Conservation (phyloP, 2,797 vertebrate species). For the Coreius guichenoti region DNA sequence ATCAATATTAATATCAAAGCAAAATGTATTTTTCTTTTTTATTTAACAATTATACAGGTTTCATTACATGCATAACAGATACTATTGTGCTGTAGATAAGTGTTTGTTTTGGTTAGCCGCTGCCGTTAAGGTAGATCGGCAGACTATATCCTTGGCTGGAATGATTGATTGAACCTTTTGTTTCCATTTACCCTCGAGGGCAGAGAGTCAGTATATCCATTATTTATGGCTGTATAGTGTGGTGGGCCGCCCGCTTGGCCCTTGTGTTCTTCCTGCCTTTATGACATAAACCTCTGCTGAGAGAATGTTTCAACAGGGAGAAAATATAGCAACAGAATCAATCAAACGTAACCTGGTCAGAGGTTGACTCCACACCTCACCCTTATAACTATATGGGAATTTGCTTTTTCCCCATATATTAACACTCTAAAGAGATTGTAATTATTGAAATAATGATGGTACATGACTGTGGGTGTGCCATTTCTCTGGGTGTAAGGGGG, state of each 20-base stretch:
- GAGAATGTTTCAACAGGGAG: slow-evolving; percentile 53
- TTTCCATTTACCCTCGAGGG: slow-evolving; percentile 61
- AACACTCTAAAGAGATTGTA: not conserved
- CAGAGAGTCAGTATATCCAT: slow-evolving; percentile 60
- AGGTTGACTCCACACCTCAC: slow-evolving; percentile 56
- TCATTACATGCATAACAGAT: slow-evolving; percentile 1
- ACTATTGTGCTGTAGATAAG: slow-evolving; percentile 33
- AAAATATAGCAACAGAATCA: slow-evolving; percentile 44
- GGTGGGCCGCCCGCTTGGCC: slow-evolving; percentile 51
- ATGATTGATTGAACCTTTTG: slow-evolving; percentile 64
- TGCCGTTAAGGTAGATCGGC: slow-evolving; percentile 29
- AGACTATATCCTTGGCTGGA: slow-evolving; percentile 48
- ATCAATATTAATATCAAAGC: not conserved
- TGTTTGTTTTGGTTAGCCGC: slow-evolving; percentile 40
- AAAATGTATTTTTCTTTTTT: not conserved
- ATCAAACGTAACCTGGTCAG: slow-evolving; percentile 53
- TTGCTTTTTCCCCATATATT: not conserved
- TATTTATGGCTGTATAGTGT: slow-evolving; percentile 61
- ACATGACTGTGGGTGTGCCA: not conserved
- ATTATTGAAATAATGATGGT: slow-evolving; percentile 21
- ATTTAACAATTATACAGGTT: not conserved
- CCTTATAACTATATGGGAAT: slow-evolving; percentile 36
- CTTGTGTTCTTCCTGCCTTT: slow-evolving; percentile 47
- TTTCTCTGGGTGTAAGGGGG: not conserved
- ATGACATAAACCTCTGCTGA: slow-evolving; percentile 57